Percentiles rank a stretch among this genome's conserved stretches.
phyloP scores from a whole-genome alignment of 2,888 invertebrate genomes.

The Plagiodera versicolora region DNA sequence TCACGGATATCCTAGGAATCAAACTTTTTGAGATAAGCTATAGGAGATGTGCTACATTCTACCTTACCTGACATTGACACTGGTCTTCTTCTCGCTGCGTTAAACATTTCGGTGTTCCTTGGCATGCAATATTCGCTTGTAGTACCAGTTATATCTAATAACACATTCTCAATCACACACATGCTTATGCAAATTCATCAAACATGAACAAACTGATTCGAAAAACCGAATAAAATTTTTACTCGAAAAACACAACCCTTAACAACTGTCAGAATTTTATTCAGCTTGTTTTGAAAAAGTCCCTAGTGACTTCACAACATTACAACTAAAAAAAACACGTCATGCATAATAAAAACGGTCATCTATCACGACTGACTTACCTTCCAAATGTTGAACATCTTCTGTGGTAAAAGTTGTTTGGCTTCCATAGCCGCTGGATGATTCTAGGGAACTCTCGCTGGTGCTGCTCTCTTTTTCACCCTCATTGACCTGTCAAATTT shows the following conservation, averaged over 20 bases:
- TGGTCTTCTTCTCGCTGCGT: constrained; percentile 61
- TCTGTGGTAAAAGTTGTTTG: constrained; percentile 71
- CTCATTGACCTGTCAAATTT: constrained; percentile 42
- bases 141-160: constrained; percentile 56
- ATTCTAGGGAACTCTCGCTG: constrained; percentile 74
- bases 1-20: too few species aligned
- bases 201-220: background rate
- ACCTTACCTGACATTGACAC: constrained; percentile 64
- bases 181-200: constrained; percentile 37
- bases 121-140: constrained; percentile 61
- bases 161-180: constrained; percentile 48
- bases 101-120: constrained; percentile 58
- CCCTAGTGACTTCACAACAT: background rate
- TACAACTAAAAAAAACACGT: background rate
- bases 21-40: too few species aligned
- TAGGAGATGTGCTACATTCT: background rate
- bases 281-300: too few species aligned
- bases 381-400: constrained; percentile 50
- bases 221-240: background rate
- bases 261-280: too few species aligned
- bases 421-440: constrained; percentile 76
- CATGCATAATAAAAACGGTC: background rate
- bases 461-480: constrained; percentile 62
- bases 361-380: constrained; percentile 26
- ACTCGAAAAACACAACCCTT: background rate